A percentile compares a stretch with the other conserved stretches of the same genome.
Evolutionary conservation across 2,797 vertebrate species (phyloP).

Genomic region (Gobio occitaniae): DNA sequence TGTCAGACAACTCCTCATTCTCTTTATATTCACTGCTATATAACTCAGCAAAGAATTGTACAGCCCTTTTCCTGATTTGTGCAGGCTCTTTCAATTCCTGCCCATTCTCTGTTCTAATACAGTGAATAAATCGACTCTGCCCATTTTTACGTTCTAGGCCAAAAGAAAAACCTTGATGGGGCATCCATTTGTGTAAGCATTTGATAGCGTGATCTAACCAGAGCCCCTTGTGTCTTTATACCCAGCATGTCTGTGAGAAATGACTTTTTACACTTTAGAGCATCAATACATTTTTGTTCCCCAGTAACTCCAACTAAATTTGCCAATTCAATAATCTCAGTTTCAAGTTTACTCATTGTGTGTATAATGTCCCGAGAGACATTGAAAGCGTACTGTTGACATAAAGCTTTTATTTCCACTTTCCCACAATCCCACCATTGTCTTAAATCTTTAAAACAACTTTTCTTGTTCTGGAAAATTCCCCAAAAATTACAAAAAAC

Average conservation of each 20-base stretch:
- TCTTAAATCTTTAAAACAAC: no score
- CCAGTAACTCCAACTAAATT: neutral
- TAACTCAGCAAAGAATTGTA: neutral
- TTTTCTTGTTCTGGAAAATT: no score
- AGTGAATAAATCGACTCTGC: no score
- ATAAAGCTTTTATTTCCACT: neutral
- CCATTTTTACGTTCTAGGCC: no score
- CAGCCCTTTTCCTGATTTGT: no score
- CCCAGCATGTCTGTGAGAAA: neutral
- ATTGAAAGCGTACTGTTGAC: neutral
- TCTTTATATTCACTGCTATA: neutral
- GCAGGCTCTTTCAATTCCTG: no score
- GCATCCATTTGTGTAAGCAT: neutral
- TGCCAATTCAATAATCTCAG: neutral
- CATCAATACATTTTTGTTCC: neutral
- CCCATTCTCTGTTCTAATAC: no score
- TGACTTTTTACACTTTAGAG: neutral
- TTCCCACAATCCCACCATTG: no score
- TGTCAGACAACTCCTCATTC: neutral
- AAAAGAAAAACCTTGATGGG: no score
- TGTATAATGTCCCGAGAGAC: no score
- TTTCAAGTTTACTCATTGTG: no score
- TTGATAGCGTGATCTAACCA: neutral
- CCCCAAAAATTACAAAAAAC: no score
- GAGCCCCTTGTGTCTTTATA: neutral